Evolutionary conservation across 37 sponge, comb jelly and placozoan genomes (phyloP).

Genomic region (Chondrilla cf. caribensis): DNA sequence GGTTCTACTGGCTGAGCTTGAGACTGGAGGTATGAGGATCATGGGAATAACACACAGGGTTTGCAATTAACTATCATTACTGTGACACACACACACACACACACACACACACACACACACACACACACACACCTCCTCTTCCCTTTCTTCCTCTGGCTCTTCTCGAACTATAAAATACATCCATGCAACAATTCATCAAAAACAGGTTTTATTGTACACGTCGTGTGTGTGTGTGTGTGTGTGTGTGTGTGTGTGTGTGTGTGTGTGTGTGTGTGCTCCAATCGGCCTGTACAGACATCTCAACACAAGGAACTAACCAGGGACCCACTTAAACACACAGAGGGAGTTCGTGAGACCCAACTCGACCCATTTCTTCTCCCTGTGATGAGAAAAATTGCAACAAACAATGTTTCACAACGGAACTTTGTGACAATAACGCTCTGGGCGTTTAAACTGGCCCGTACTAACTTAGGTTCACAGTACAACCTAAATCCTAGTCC

Average conservation of each 20-base stretch:
- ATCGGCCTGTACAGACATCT: too few species aligned
- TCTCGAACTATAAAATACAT: background rate
- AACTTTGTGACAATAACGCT: too few species aligned
- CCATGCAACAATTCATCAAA: too few species aligned
- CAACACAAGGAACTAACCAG: constrained; percentile 46
- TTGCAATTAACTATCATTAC: background rate
- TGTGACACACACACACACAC: constrained; percentile 11
- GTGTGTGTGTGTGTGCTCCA: too few species aligned
- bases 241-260: too few species aligned
- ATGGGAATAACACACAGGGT: background rate
- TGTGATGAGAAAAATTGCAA: constrained; percentile 3
- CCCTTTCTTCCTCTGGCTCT: constrained; percentile 15
- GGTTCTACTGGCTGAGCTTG: constrained; percentile 19
- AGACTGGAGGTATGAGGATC: background rate
- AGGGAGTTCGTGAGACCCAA: constrained; percentile 71
- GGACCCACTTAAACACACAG: constrained; percentile 92
- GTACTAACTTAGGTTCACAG: too few species aligned
- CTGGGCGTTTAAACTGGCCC: too few species aligned
- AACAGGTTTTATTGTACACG: too few species aligned
- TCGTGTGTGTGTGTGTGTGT: too few species aligned
- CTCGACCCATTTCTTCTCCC: constrained; percentile 97
- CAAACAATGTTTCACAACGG: too few species aligned
- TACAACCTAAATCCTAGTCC: too few species aligned
- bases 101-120: constrained; percentile 1
- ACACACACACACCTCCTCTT: constrained; percentile 15